Conservation (phyloP, 2,797 vertebrate species). For the Cygnus olor region DNA sequence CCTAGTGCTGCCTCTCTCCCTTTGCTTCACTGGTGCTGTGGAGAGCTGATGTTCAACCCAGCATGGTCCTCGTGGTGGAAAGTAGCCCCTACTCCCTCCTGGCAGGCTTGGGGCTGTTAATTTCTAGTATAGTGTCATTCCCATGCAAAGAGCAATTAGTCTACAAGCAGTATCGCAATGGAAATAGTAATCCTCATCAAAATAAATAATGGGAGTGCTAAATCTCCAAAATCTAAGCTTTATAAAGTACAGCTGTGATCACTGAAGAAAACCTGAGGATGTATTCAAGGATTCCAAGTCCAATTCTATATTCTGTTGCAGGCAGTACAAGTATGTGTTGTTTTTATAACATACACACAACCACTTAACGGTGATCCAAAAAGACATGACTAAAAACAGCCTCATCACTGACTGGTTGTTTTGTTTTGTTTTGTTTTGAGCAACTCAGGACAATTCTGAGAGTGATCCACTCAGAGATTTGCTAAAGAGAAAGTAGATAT, state of each 20-base stretch:
- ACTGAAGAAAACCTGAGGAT: background rate
- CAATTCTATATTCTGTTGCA: background rate
- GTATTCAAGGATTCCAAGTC: background rate
- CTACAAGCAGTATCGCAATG: background rate
- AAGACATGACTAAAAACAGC: background rate
- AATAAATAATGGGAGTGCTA: background rate
- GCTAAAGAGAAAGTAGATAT: background rate
- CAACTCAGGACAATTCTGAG: background rate
- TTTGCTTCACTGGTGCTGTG: background rate
- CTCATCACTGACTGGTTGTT: background rate
- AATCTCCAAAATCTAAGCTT: background rate
- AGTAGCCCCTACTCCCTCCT: background rate
- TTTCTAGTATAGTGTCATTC: background rate
- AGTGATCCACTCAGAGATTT: background rate
- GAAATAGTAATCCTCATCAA: background rate
- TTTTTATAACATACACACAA: background rate
- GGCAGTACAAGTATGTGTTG: rapidly evolving
- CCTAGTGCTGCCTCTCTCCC: background rate
- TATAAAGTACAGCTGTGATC: background rate
- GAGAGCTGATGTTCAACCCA: background rate
- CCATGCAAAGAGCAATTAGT: background rate
- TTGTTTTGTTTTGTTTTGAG: background rate
- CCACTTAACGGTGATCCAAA: background rate
- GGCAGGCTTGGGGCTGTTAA: background rate
- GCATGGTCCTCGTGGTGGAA: background rate